Evolutionary conservation across 2,113 vertebrate species (phyloP).

Genomic region (Corythaeola cristata): DNA sequence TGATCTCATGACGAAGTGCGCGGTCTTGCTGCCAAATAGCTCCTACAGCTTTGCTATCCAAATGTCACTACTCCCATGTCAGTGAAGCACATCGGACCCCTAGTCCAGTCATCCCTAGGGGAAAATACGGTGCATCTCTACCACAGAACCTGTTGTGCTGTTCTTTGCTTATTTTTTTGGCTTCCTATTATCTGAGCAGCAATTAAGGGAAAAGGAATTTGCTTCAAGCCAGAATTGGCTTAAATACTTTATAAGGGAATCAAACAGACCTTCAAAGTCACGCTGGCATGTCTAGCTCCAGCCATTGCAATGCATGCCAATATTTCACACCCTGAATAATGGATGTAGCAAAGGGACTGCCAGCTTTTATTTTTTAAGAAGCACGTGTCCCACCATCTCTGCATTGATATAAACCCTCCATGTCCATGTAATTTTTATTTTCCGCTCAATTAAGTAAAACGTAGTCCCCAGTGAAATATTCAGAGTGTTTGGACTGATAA

Average conservation of each 20-base stretch:
- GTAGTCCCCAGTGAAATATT: neutral
- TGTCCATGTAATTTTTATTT: conserved; percentile 22
- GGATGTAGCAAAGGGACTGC: neutral
- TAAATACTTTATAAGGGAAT: conserved; percentile 41
- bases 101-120: neutral
- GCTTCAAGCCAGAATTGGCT: conserved; percentile 36
- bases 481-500: conserved; percentile 5
- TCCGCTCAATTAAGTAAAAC: neutral
- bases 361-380: neutral
- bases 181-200: neutral
- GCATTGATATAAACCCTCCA: neutral
- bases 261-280: conserved; percentile 17
- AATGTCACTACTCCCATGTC: neutral
- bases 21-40: neutral
- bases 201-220: conserved; percentile 39
- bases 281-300: neutral
- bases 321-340: neutral
- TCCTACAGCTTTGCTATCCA: neutral
- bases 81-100: neutral
- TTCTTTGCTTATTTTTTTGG: conserved; percentile 6
- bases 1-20: neutral
- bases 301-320: neutral
- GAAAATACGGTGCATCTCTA: neutral
- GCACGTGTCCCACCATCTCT: neutral
- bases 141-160: neutral